phyloP scores from a whole-genome alignment of 2,888 invertebrate genomes.

The Taphrorychus bicolor region DNA sequence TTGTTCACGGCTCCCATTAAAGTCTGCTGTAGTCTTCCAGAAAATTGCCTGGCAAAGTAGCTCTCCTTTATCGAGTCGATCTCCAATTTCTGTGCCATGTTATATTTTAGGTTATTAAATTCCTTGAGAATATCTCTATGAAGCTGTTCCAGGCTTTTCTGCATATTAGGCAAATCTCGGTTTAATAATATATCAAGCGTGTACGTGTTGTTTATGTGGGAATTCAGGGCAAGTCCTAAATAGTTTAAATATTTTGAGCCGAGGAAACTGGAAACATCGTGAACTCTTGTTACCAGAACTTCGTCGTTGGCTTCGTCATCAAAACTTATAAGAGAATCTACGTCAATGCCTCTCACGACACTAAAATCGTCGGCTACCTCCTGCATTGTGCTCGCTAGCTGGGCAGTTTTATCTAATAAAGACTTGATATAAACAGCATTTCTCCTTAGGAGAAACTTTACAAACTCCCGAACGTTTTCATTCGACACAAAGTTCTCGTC shows the following conservation, averaged over 20 bases:
- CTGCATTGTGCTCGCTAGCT: constrained; percentile 21
- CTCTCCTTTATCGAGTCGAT: constrained; percentile 25
- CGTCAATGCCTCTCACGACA: constrained; percentile 33
- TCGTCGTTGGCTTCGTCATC: constrained; percentile 26
- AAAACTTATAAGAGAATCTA: constrained; percentile 9
- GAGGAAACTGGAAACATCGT: constrained; percentile 44
- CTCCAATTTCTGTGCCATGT: constrained; percentile 36
- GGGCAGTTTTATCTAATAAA: constrained; percentile 15
- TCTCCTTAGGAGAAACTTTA: constrained; percentile 8
- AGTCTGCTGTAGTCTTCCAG: constrained; percentile 44
- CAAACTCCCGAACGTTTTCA: constrained; percentile 25
- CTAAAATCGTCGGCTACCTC: constrained; percentile 42
- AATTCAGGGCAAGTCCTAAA: constrained; percentile 40
- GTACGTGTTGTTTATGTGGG: background rate
- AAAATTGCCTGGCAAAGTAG: constrained; percentile 22
- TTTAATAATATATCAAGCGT: constrained; percentile 11
- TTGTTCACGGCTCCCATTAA: constrained; percentile 44
- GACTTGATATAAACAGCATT: constrained; percentile 26
- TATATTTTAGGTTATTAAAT: constrained; percentile 43
- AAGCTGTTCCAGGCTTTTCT: constrained; percentile 26
- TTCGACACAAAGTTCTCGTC: constrained; percentile 17
- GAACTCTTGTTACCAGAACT: constrained; percentile 19
- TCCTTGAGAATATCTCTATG: constrained; percentile 33
- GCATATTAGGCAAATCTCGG: constrained; percentile 31
- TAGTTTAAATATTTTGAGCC: constrained; percentile 47